Evolutionary conservation across 2,888 invertebrate species (phyloP).

Genomic region (Vesta saturnalis): DNA sequence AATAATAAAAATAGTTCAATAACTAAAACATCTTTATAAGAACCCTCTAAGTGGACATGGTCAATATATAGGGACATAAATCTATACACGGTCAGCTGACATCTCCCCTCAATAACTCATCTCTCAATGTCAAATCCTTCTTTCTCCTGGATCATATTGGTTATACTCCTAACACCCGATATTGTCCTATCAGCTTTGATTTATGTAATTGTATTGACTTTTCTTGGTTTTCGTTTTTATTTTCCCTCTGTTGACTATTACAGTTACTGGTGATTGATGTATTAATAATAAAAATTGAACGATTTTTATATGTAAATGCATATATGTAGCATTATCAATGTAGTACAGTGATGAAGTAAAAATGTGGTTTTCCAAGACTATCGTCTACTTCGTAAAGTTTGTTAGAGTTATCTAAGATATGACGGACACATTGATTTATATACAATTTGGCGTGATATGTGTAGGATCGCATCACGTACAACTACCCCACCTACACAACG

Average conservation of each 20-base stretch:
- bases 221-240: conserved; percentile 50
- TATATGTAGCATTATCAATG: not conserved
- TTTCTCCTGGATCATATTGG: conserved; percentile 57
- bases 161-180: conserved; percentile 59
- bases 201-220: conserved; percentile 62
- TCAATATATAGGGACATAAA: conserved; percentile 44
- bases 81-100: conserved; percentile 38
- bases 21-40: not conserved
- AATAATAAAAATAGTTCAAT: too few species aligned
- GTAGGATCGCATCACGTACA: conserved; percentile 59
- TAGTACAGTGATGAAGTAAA: conserved; percentile 24
- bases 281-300: conserved; percentile 6
- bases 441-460: conserved; percentile 59
- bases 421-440: conserved; percentile 60
- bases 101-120: conserved; percentile 44
- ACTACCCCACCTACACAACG: conserved; percentile 48
- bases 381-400: conserved; percentile 50
- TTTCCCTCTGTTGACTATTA: conserved; percentile 37
- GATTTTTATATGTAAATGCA: not conserved
- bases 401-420: conserved; percentile 56
- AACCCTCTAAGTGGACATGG: conserved; percentile 26
- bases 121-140: conserved; percentile 50
- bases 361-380: conserved; percentile 33
- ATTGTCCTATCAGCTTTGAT: conserved; percentile 60
- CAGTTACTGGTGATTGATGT: conserved; percentile 29